These are phyloP conservation scores for Bellardia pandia DNA, from an alignment of 2,888 invertebrate genomes.

Conservation along the genomic window DNA sequence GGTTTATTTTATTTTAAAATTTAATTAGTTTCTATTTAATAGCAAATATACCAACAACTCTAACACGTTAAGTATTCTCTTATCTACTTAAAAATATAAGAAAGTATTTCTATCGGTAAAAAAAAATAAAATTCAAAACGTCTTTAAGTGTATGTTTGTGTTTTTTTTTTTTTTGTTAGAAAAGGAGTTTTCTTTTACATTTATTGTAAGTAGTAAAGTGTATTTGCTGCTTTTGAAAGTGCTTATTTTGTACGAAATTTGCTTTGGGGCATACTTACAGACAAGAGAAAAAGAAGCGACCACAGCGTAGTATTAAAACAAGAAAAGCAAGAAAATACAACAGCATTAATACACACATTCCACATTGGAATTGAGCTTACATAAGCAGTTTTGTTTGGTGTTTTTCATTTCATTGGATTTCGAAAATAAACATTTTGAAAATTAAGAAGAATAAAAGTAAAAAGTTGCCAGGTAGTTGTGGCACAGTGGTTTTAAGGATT, in stretches of 20 bases:
- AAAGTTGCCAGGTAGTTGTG: conserved; percentile 5
- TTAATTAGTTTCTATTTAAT: conserved; percentile 72
- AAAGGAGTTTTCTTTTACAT: conserved; percentile 1
- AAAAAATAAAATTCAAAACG: neutral
- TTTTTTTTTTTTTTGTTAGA: neutral
- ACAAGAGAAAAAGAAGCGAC: conserved; percentile 28
- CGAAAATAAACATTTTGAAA: conserved; percentile 30
- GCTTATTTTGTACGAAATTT: conserved; percentile 67
- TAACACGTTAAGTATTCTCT: conserved; percentile 43
- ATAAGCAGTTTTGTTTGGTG: conserved; percentile 60
- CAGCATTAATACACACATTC: neutral
- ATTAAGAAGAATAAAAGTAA: conserved; percentile 12
- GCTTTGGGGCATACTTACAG: conserved; percentile 55
- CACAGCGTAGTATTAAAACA: conserved; percentile 20
- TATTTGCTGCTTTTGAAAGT: conserved; percentile 54
- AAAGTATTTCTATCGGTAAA: neutral
- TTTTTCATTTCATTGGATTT: conserved; percentile 49
- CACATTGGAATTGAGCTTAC: conserved; percentile 65
- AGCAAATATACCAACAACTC: conserved; percentile 24
- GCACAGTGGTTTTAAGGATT: neutral
- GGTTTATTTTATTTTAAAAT: conserved; percentile 64
- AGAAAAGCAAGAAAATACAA: conserved; percentile 5
- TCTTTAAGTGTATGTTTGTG: conserved; percentile 15
- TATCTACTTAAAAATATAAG: conserved; percentile 18
- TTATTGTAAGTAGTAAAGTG: neutral